These are phyloP conservation scores for Salticus scenicus DNA, from an alignment of 2,888 invertebrate genomes.

Conservation along the genomic window DNA sequence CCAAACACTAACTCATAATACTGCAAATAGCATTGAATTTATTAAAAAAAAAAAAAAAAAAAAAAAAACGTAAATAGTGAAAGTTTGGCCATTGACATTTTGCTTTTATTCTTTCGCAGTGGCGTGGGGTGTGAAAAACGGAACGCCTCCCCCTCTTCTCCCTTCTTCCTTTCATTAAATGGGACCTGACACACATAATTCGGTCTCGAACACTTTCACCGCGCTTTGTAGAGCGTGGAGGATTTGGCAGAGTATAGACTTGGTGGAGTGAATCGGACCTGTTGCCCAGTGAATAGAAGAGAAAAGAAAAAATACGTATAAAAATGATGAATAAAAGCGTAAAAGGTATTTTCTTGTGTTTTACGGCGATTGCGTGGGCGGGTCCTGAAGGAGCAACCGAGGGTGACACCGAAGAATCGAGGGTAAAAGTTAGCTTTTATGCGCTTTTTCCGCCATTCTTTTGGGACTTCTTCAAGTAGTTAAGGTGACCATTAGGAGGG, in stretches of 20 bases:
- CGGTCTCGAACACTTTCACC: constrained; percentile 61
- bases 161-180: constrained; percentile 11
- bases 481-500: constrained; percentile 54
- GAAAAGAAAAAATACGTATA: neutral
- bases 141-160: constrained; percentile 23
- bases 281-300: constrained; percentile 41
- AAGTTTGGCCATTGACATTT: constrained; percentile 50
- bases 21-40: no score
- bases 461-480: constrained; percentile 40
- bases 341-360: constrained; percentile 43
- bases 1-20: no score
- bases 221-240: constrained; percentile 67
- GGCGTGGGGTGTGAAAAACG: constrained; percentile 21
- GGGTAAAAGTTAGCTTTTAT: constrained; percentile 66
- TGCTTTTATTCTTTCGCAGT: constrained; percentile 4
- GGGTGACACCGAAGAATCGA: constrained; percentile 65
- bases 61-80: constrained; percentile 21
- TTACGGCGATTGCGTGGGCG: constrained; percentile 58
- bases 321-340: no score
- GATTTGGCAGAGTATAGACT: constrained; percentile 40
- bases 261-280: constrained; percentile 51
- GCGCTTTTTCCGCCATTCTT: constrained; percentile 72
- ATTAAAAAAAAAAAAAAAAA: no score
- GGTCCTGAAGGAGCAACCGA: constrained; percentile 39
- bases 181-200: constrained; percentile 60